Evolutionary conservation across 2,888 invertebrate species (phyloP).

Genomic region (Caenorhabditis sp.): DNA sequence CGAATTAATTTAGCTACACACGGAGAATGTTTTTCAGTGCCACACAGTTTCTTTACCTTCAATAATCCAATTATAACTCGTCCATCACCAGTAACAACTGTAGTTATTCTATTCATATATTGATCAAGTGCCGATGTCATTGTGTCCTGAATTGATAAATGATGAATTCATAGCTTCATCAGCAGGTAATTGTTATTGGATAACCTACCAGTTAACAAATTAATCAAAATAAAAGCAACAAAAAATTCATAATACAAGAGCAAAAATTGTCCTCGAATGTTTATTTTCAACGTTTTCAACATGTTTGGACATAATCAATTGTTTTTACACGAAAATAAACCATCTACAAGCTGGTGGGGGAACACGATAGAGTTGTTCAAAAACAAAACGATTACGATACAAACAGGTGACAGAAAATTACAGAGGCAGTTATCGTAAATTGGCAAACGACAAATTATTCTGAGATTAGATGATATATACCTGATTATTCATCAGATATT

Average conservation of each 20-base stretch:
- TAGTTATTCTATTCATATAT: conserved; percentile 74
- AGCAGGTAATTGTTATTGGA: not conserved
- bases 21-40: too few species aligned
- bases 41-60: too few species aligned
- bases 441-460: conserved; percentile 29
- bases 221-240: not conserved
- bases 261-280: conserved; percentile 46
- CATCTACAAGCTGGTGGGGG: conserved; percentile 16
- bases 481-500: conserved; percentile 41
- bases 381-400: conserved; percentile 24
- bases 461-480: conserved; percentile 37
- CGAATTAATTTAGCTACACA: too few species aligned
- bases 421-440: conserved; percentile 26
- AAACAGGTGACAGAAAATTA: conserved; percentile 14
- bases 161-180: not conserved
- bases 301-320: conserved; percentile 24
- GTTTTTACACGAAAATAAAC: conserved; percentile 37
- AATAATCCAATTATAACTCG: conserved; percentile 94
- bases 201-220: conserved; percentile 18
- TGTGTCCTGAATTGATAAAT: conserved; percentile 1
- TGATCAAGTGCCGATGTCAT: conserved; percentile 66
- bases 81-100: conserved; percentile 94
- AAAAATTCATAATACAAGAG: conserved; percentile 3
- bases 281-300: conserved; percentile 47
- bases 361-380: not conserved